Conservation (phyloP, 2,113 vertebrate genomes). For the Shinisaurus crocodilurus region DNA sequence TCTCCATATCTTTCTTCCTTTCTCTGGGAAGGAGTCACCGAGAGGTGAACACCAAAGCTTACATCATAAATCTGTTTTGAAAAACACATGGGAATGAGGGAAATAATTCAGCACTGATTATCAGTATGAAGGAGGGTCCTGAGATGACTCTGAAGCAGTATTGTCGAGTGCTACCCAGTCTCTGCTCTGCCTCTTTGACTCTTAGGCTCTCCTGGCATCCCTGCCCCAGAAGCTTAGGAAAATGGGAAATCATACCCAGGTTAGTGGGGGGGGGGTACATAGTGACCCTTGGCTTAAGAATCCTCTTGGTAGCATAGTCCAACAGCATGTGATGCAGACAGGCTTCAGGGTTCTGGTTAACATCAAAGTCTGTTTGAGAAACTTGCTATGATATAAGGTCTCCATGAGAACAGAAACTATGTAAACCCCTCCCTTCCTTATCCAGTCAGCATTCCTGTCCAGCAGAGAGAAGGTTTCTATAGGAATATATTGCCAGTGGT, state of each 20-base stretch:
- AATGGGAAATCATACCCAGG: neutral
- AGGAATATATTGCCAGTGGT: neutral
- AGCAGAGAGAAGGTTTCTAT: neutral
- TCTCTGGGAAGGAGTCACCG: neutral
- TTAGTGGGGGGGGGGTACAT: neutral
- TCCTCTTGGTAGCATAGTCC: neutral
- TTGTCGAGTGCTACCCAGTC: neutral
- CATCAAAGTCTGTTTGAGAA: slow-evolving; percentile 14
- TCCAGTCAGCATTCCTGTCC: neutral
- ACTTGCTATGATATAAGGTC: neutral
- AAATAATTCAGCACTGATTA: neutral
- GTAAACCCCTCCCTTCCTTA: neutral
- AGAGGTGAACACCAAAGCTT: neutral
- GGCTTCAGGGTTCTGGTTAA: neutral
- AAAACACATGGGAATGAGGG: neutral
- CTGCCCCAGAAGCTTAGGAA: neutral
- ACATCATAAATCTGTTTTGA: slow-evolving; percentile 8
- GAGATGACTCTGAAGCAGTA: neutral
- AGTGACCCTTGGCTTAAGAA: neutral
- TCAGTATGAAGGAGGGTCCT: neutral
- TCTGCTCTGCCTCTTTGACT: neutral
- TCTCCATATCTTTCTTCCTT: neutral
- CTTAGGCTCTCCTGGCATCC: too few relatives aligned
- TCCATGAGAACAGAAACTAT: neutral
- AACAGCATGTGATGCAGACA: neutral